Percentiles rank a stretch among this genome's conserved stretches.
phyloP scores from a whole-genome alignment of 1,140 invertebrate species.

The Phymastichus coffea region DNA sequence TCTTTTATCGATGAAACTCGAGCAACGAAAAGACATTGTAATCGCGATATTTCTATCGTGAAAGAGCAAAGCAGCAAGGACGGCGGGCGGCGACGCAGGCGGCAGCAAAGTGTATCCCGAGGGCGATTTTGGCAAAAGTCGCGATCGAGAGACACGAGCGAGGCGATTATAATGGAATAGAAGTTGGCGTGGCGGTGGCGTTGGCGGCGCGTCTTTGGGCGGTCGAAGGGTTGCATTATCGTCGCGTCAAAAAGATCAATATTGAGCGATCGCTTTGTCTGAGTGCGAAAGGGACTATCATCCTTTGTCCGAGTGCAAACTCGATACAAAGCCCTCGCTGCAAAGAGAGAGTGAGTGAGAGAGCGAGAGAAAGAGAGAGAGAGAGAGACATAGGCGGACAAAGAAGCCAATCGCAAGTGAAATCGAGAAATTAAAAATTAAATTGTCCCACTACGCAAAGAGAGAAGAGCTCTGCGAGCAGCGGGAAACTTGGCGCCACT shows the following conservation, averaged over 20 bases:
- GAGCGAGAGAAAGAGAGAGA: background rate
- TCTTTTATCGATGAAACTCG: slow-evolving; percentile 3
- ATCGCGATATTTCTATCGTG: slow-evolving; percentile 3
- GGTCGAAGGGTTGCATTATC: too few species aligned
- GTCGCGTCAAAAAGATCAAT: slow-evolving; percentile 29
- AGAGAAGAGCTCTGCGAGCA: background rate
- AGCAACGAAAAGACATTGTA: slow-evolving; percentile 18
- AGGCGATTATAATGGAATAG: slow-evolving; percentile 16
- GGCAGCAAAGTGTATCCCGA: too few species aligned
- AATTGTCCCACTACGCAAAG: background rate
- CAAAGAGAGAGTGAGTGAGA: background rate
- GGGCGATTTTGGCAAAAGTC: too few species aligned
- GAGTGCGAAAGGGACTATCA: background rate
- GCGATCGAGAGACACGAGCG: too few species aligned
- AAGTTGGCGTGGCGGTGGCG: too few species aligned
- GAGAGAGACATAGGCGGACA: background rate
- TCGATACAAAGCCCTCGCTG: slow-evolving; percentile 22
- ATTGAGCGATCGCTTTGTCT: slow-evolving; percentile 22
- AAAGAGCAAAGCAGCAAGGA: background rate
- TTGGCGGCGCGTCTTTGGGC: too few species aligned
- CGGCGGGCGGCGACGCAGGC: slow-evolving; percentile 2
- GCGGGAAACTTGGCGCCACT: background rate
- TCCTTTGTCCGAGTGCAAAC: slow-evolving; percentile 23
- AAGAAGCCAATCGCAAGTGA: slow-evolving; percentile 28
- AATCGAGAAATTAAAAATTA: slow-evolving; percentile 31